A percentile compares a stretch with the other conserved stretches of the same genome.
phyloP scores from a whole-genome alignment of 2,113 vertebrate species.

The Polypterus senegalus region DNA sequence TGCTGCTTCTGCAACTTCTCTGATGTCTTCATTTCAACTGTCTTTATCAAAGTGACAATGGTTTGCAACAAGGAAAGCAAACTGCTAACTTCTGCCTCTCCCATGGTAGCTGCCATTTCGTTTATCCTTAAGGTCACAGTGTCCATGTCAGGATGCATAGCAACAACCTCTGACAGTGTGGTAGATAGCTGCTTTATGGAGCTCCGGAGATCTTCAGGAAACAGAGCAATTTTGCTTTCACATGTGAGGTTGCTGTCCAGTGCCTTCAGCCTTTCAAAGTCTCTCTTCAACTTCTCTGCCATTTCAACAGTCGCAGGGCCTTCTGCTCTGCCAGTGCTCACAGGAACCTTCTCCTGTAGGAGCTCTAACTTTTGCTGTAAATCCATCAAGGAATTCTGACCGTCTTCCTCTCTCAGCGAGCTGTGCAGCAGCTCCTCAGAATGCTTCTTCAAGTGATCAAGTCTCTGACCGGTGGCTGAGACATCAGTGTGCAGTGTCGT shows the following conservation, averaged over 20 bases:
- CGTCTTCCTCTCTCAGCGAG: slow-evolving; percentile 53
- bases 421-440: slow-evolving; percentile 48
- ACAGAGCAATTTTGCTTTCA: slow-evolving; percentile 48
- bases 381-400: slow-evolving; percentile 34
- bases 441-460: slow-evolving; percentile 44
- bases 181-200: slow-evolving; percentile 65
- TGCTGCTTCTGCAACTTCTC: slow-evolving; percentile 56
- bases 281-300: slow-evolving; percentile 49
- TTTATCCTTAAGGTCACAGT: slow-evolving; percentile 48
- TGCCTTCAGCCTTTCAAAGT: slow-evolving; percentile 57
- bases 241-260: slow-evolving; percentile 41
- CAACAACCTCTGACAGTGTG: slow-evolving; percentile 46
- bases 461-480: slow-evolving; percentile 41
- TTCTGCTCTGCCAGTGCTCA: slow-evolving; percentile 22
- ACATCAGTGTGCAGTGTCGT: slow-evolving; percentile 48
- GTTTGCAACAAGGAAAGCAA: slow-evolving; percentile 45
- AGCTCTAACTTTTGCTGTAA: slow-evolving; percentile 46
- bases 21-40: slow-evolving; percentile 50
- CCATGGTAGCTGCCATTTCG: slow-evolving; percentile 38
- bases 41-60: slow-evolving; percentile 55
- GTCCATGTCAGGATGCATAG: slow-evolving; percentile 49
- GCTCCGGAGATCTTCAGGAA: slow-evolving; percentile 59
- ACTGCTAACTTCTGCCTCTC: slow-evolving; percentile 39
- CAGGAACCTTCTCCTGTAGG: slow-evolving; percentile 32
- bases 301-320: slow-evolving; percentile 45